Conservation (phyloP, 2,888 invertebrate genomes). For the Parnassius glacialis region DNA sequence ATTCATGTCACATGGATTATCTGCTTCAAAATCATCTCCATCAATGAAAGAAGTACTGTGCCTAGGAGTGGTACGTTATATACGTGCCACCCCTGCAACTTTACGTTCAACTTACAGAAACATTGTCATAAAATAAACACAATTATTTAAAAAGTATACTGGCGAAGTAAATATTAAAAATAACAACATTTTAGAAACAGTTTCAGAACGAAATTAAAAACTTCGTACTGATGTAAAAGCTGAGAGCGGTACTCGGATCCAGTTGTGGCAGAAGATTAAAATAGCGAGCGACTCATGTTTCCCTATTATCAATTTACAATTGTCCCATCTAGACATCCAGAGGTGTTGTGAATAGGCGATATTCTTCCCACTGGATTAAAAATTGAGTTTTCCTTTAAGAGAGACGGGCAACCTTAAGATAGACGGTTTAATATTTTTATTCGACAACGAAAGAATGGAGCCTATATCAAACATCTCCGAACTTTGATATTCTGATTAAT, state of each 20-base stretch:
- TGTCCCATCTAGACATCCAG: constrained; percentile 30
- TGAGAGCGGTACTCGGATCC: constrained; percentile 34
- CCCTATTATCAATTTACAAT: constrained; percentile 37
- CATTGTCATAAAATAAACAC: no score
- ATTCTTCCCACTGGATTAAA: constrained; percentile 13
- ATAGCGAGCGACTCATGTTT: constrained; percentile 23
- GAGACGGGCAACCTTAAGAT: constrained; percentile 21
- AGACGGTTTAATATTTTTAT: constrained; percentile 21
- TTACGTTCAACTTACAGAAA: no score
- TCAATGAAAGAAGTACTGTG: no score
- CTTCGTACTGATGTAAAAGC: constrained; percentile 49
- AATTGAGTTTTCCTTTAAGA: constrained; percentile 14
- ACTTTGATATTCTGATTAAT: constrained; percentile 13
- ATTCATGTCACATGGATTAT: no score
- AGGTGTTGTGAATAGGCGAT: constrained; percentile 24
- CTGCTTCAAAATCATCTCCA: no score
- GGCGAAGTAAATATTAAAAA: constrained; percentile 7
- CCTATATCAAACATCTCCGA: constrained; percentile 11
- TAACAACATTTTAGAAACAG: constrained; percentile 40
- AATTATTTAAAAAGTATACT: background rate
- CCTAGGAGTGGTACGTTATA: no score
- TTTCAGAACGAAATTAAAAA: constrained; percentile 61
- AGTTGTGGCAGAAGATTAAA: constrained; percentile 29
- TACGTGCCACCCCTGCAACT: no score
- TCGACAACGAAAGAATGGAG: constrained; percentile 20